Base-by-base conservation (phyloP, 64 coral and sea anemone species). In the Stichodactyla mertensii region DNA sequence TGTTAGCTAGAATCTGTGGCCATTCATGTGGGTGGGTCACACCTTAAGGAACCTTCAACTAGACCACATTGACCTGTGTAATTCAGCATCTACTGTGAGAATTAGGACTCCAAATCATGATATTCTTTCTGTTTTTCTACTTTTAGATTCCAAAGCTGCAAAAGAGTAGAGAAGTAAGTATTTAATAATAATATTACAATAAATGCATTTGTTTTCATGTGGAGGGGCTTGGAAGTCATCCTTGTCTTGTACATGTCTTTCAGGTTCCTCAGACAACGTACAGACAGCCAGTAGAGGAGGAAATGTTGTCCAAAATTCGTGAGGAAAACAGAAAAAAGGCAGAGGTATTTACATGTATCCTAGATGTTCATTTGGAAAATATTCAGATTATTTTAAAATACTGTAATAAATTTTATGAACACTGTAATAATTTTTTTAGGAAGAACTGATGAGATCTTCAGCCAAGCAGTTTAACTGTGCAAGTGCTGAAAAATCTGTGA, bases 221-320 rank as follows among this genome's bases (percentile, higher is more conserved):
- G 62, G 9, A n/a, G 59, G 10, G 59, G 18, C 62, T 66, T 45
- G 1, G 36, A 45, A 45, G 36, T 45, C 36, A 45, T 45, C 36
- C 36, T 45, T 45, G 36, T 45, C 36, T 2, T 45, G 36, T 45
- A 2, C 36, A 45, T 45, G 36, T 45, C 20, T 28, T 52, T 28
- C 20, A 99, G 97, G 97, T 92, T 51, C 93, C 97, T 78, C 86
- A 91, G 36, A 99, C 79, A 26, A 99, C 93, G 45, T 99, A 99
- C 77, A 85, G 77, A 61, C 71, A 79, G 51, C 97, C 97, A 78
- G 81, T 88, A 6, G 93, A 95, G 64, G 88, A 95, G 45, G 86
- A 92, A 85, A 88, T 90, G 16, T 87, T 99, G 77, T 78, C 84
- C 80, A 94, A 92, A 82, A 51, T 92, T 51, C 86, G 88, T 77